A percentile compares a stretch with the other conserved stretches of the same genome.
These are phyloP conservation scores for Spinibarbus caldwelli DNA, from an alignment of 2,797 vertebrate genomes.

Conservation along the genomic window DNA sequence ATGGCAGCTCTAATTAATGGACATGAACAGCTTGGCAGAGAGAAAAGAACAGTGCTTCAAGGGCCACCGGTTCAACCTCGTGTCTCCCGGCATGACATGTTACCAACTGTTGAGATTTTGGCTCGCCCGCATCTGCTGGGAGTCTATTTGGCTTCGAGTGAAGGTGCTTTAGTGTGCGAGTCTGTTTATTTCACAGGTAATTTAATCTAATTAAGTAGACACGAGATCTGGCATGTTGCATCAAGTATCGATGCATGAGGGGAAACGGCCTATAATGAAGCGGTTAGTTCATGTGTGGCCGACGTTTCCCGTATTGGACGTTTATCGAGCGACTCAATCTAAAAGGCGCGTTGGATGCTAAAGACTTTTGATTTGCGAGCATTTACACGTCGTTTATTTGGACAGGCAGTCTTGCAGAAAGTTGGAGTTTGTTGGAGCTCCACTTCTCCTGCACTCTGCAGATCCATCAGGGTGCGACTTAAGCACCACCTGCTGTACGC, in stretches of 20 bases:
- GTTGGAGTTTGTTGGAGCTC: conserved; percentile 56
- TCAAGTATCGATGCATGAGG: conserved; percentile 4
- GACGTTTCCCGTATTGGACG: not conserved
- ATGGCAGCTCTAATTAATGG: conserved; percentile 73
- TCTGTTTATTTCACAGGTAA: conserved; percentile 40
- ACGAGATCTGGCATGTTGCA: conserved; percentile 8
- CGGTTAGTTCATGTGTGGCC: not conserved
- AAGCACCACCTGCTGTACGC: conserved; percentile 51
- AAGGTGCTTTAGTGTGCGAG: conserved; percentile 12
- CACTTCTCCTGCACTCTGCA: conserved; percentile 33
- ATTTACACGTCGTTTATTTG: conserved; percentile 48
- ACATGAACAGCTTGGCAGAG: conserved; percentile 57
- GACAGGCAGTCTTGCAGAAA: conserved; percentile 52
- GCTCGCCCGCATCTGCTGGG: conserved; percentile 12
- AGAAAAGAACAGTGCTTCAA: conserved; percentile 57
- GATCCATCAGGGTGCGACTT: conserved; percentile 38
- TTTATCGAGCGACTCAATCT: not conserved
- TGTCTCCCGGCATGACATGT: conserved; percentile 46
- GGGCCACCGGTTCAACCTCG: conserved; percentile 65
- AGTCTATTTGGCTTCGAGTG: conserved; percentile 4
- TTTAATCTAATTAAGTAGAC: conserved; percentile 39
- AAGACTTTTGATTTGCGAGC: conserved; percentile 23
- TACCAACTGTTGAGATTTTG: conserved; percentile 34
- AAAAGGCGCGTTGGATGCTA: not conserved
- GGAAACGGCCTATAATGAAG: not conserved